Percentiles rank a stretch among this genome's conserved stretches.
These are phyloP conservation scores for Dermatophagoides farinae DNA, from an alignment of 1,140 invertebrate species.

Conservation along the genomic window DNA sequence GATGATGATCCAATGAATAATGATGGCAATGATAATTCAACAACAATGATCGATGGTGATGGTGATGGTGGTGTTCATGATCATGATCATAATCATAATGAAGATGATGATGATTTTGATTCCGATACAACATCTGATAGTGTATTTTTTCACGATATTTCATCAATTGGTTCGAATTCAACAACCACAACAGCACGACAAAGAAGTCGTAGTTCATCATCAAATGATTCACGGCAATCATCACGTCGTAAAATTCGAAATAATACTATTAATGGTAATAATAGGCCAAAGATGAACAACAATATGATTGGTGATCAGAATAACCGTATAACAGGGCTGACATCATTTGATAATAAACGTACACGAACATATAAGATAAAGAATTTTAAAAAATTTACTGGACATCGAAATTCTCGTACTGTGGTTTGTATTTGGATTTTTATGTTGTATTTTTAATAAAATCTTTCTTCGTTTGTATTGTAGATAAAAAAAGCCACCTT, in stretches of 20 bases:
- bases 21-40: no score
- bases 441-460: not conserved
- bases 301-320: not conserved
- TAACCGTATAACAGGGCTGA: not conserved
- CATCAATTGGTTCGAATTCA: not conserved
- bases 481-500: slow-evolving; percentile 75
- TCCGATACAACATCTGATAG: not conserved
- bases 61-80: not conserved
- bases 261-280: no score
- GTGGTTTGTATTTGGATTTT: slow-evolving; percentile 22
- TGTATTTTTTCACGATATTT: not conserved
- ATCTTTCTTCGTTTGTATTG: not conserved
- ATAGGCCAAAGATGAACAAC: not conserved
- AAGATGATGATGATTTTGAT: slow-evolving; percentile 3
- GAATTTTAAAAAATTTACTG: slow-evolving; percentile 42
- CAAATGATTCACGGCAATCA: not conserved
- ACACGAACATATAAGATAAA: slow-evolving; percentile 32
- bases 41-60: not conserved
- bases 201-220: not conserved
- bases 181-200: not conserved
- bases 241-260: not conserved
- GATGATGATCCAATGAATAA: no score
- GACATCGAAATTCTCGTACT: slow-evolving; percentile 55
- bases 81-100: not conserved
- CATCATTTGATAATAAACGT: slow-evolving; percentile 11